These are phyloP conservation scores for Trisateles emortualis DNA, from an alignment of 2,888 invertebrate genomes.

Conservation along the genomic window DNA sequence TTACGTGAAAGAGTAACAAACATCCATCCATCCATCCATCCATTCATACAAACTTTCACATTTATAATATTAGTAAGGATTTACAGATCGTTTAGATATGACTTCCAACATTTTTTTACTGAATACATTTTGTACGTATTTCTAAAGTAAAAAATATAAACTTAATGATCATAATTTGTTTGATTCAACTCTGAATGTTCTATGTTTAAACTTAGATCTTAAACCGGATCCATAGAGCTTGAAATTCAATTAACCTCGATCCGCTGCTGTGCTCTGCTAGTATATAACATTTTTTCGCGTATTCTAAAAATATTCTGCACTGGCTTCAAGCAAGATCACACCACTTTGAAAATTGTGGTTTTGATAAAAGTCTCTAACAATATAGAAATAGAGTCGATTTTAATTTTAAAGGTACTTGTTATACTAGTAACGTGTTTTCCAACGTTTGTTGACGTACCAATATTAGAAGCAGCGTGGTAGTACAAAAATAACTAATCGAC, in stretches of 20 bases:
- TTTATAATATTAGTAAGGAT: too few relatives aligned
- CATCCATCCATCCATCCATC: too few relatives aligned
- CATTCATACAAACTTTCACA: too few relatives aligned
- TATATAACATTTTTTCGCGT: constrained; percentile 30
- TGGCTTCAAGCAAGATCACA: constrained; percentile 12
- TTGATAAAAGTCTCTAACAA: constrained; percentile 14
- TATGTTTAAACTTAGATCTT: constrained; percentile 20
- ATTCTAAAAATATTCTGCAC: constrained; percentile 36
- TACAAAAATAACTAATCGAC: constrained; percentile 50
- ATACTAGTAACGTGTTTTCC: constrained; percentile 25
- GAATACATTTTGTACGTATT: too few relatives aligned
- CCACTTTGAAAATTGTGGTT: background rate
- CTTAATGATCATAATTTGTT: background rate
- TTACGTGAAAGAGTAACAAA: too few relatives aligned
- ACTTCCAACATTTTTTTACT: too few relatives aligned
- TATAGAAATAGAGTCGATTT: constrained; percentile 9
- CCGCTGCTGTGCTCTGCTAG: constrained; percentile 19
- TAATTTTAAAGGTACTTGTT: constrained; percentile 1
- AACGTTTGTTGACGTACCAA: constrained; percentile 47
- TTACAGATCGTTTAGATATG: too few relatives aligned
- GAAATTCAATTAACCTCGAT: constrained; percentile 14
- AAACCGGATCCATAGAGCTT: constrained; percentile 16
- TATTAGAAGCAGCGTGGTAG: constrained; percentile 51
- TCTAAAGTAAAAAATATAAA: too few relatives aligned
- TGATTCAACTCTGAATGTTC: too few relatives aligned